Conservation (phyloP, 2,797 vertebrate species). For the Liasis olivaceus region DNA sequence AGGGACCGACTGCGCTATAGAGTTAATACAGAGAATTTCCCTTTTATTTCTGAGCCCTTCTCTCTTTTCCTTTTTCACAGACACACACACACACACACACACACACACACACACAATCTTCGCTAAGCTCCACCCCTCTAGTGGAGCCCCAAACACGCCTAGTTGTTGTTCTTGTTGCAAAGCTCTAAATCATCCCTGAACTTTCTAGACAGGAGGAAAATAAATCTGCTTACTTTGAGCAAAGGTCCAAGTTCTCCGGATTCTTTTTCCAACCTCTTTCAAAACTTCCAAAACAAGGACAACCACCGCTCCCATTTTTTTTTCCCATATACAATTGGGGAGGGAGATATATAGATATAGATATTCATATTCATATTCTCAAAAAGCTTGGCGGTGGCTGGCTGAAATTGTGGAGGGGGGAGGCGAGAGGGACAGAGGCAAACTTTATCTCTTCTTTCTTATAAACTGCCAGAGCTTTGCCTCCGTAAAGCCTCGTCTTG, state of each 20-base stretch:
- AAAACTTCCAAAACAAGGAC: constrained; percentile 47
- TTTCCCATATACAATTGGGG: constrained; percentile 27
- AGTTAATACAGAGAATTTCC: constrained; percentile 63
- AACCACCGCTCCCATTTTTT: constrained; percentile 38
- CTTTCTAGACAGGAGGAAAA: constrained; percentile 66
- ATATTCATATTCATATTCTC: not conserved
- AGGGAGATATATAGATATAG: not conserved
- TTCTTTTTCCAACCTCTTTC: constrained; percentile 59
- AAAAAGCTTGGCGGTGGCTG: not conserved
- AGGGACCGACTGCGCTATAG: constrained; percentile 53
- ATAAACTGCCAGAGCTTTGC: constrained; percentile 60
- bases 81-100: constrained; percentile 43
- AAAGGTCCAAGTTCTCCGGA: constrained; percentile 64
- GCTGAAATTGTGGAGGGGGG: not conserved
- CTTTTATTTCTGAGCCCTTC: constrained; percentile 51
- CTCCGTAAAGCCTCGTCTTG: constrained; percentile 63
- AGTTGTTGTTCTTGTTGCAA: constrained; percentile 63
- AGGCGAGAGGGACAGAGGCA: constrained; percentile 16
- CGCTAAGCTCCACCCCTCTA: constrained; percentile 58
- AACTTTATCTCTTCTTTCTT: constrained; percentile 74
- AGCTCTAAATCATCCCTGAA: constrained; percentile 71
- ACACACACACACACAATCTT: constrained; percentile 26
- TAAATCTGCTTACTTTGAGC: constrained; percentile 71
- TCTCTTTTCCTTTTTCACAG: constrained; percentile 48
- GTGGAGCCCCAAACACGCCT: constrained; percentile 61